Percentiles rank a stretch among this genome's conserved stretches.
Conservation (phyloP, 1,140 invertebrate genomes). For the Bicyclus anynana region DNA sequence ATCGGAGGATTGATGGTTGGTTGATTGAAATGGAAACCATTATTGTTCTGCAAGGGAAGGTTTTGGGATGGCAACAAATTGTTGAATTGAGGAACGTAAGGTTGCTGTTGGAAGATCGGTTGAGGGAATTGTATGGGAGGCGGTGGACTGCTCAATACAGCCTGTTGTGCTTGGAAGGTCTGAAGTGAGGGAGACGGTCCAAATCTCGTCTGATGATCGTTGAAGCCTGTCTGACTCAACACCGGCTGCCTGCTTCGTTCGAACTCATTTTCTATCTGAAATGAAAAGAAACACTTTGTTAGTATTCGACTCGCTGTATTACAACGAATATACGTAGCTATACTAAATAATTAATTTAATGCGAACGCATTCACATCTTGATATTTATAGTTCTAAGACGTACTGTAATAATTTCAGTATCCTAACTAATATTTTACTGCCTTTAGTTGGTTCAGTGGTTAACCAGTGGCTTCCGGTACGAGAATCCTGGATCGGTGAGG, state of each 20-base stretch:
- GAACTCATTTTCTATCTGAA: conserved; percentile 72
- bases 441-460: no score
- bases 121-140: conserved; percentile 54
- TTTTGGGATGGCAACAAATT: conserved; percentile 52
- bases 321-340: no score
- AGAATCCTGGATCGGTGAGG: no score
- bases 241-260: conserved; percentile 60
- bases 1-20: conserved; percentile 36
- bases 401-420: no score
- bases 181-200: conserved; percentile 58
- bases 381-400: no score
- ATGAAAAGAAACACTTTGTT: conserved; percentile 27
- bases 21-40: conserved; percentile 51
- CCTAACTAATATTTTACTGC: no score
- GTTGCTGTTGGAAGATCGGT: conserved; percentile 49
- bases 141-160: conserved; percentile 38
- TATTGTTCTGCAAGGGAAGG: conserved; percentile 46
- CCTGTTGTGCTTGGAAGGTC: conserved; percentile 50
- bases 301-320: no score
- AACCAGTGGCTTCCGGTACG: no score
- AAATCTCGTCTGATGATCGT: conserved; percentile 67
- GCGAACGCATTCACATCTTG: no score
- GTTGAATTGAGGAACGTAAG: conserved; percentile 56
- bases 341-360: no score
- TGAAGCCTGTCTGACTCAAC: conserved; percentile 55